Evolutionary conservation across 2,888 invertebrate genomes (phyloP), one percentile per base, ranked within the genome.

Genomic region (Nemoura dubitans): DNA sequence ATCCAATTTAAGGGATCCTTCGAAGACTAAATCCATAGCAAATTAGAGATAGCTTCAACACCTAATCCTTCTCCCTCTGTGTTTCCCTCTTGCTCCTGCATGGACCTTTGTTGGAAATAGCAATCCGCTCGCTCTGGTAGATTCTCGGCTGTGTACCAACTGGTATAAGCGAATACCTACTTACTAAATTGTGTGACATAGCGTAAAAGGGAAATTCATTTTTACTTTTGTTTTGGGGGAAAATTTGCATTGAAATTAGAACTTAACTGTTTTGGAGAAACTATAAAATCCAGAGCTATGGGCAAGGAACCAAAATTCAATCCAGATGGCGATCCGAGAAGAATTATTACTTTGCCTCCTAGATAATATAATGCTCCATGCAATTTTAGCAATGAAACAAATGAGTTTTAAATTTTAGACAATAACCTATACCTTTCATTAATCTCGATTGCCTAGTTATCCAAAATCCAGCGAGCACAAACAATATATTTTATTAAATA

Each of bases 1-100:
- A 92, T 92, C 92, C 92, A 93, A 93, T 93, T 93, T 93, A 92
- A 92, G 92, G 88, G 92, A 92, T 92, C 92, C 92, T 92, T 91
- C 91, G 92, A 91, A 91, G 91, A 92, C 91, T 92, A 93, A 93
- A 93, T 92, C 93, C 93, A 90, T 91, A 91, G 91, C 92, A 92
- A 93, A 93, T 93, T 93, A 92, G 92, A 93, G 93, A 93, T 93
- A 93, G 92, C 92, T 92, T 92, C 92, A 76, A 29, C 81, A 78
- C 84, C 84, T 86, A 86, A 87, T 87, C 87, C 87, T 85, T 81
- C 80, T 83, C 29, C 86, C 86, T 86, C 83, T 87, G 84, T 86
- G 86, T 87, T 87, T 87, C 87, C 87, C 87, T 88, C 85, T 87
- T 86, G 86, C 87, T 86, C 85, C 83, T 76, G 81, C 85, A 80